Evolutionary conservation across 1,140 invertebrate genomes (phyloP).

Genomic region (Drosophila bipectinata): DNA sequence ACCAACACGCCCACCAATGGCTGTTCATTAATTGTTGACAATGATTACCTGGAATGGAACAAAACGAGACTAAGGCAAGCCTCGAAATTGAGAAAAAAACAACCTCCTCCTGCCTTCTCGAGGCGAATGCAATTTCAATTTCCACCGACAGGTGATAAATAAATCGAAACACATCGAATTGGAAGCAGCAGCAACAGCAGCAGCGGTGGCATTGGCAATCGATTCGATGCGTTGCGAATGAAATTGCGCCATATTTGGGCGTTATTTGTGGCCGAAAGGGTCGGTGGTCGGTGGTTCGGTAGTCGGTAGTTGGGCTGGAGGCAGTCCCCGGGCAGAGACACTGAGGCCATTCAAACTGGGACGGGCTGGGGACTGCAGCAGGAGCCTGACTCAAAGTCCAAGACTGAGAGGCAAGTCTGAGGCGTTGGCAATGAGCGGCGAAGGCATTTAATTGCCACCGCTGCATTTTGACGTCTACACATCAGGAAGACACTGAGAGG

Average conservation of each 20-base stretch:
- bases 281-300: background rate
- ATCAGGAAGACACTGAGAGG: constrained; percentile 40
- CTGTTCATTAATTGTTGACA: constrained; percentile 81
- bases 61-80: constrained; percentile 41
- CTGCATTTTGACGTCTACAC: constrained; percentile 67
- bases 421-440: constrained; percentile 67
- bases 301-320: background rate
- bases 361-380: background rate
- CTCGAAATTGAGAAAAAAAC: background rate
- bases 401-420: constrained; percentile 13
- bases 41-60: constrained; percentile 68
- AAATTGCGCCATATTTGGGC: constrained; percentile 82
- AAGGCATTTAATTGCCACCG: constrained; percentile 79
- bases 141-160: constrained; percentile 83
- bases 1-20: constrained; percentile 65
- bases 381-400: background rate
- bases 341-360: background rate
- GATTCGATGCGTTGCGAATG: constrained; percentile 76
- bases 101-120: background rate
- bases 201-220: constrained; percentile 65
- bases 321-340: constrained; percentile 28
- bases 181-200: constrained; percentile 48
- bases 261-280: constrained; percentile 65
- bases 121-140: constrained; percentile 81
- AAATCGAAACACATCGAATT: constrained; percentile 80